A percentile compares a stretch with the other conserved stretches of the same genome.
Conservation (phyloP, 2,113 vertebrate genomes). For the human (Homo sapiens) region DNA sequence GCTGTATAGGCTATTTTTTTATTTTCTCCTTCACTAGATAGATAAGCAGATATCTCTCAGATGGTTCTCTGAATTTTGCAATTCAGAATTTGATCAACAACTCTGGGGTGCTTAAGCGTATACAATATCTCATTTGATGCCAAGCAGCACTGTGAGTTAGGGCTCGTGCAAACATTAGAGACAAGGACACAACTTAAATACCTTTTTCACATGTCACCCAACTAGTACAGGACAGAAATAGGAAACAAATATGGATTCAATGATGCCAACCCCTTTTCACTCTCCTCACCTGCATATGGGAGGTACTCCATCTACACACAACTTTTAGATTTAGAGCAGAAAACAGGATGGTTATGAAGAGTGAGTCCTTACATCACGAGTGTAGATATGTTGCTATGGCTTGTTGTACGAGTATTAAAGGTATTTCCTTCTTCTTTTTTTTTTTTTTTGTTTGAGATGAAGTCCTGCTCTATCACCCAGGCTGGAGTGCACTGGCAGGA, state of each 20-base stretch:
- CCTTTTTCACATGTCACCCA: neutral
- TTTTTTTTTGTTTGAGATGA: too few relatives aligned
- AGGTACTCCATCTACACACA: neutral
- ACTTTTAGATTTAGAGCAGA: neutral
- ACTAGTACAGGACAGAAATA: neutral
- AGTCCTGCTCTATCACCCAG: too few relatives aligned
- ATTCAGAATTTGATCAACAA: conserved; percentile 32
- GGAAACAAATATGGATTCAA: neutral
- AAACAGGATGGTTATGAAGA: neutral
- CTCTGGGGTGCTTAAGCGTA: neutral
- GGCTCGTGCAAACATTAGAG: neutral
- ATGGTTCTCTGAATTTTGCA: neutral
- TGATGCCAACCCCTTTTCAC: neutral
- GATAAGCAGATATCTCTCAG: neutral
- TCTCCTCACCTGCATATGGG: neutral
- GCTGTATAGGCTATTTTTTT: neutral
- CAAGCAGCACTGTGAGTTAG: neutral
- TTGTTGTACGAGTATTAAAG: neutral
- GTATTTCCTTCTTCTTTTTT: too few relatives aligned
- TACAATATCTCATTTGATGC: neutral
- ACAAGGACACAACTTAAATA: neutral
- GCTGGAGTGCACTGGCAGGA: too few relatives aligned
- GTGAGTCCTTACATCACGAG: neutral
- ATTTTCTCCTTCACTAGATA: conserved; percentile 37
- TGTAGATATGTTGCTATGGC: neutral